Evolutionary conservation across 1,140 invertebrate genomes (phyloP), one percentile per base, ranked within the genome.

Genomic region (Micrasema minimum): DNA sequence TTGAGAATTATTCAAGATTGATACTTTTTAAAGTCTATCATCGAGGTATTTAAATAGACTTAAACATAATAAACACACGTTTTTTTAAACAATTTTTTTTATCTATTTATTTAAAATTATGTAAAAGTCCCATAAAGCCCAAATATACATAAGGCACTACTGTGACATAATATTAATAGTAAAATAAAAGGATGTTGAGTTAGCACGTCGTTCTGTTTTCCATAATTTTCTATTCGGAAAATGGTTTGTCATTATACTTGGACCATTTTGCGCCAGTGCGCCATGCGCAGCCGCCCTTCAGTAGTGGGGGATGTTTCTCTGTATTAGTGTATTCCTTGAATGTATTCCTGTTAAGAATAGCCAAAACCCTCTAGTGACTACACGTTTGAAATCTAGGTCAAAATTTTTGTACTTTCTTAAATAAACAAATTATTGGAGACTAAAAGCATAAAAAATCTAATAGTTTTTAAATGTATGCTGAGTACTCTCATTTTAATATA

Each of bases 221-320:
- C n/a, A 38, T 38, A 41, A 2, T 41, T 1, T 5, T 43, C 3
- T 43, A n/a, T n/a, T 12, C 41, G 41, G 41, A 43, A 41, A 43
- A 7, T 43, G 20, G 16, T 51, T 55, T 55, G 16, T 22, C 26
- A 55, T 3, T 55, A 12, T 55, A 55, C 16, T 26, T 55, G 68
- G 68, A 37, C 59, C 20, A 11, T 18, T 70, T 70, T 70, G 46
- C 68, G 68, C 46, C 46, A 70, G 55, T 70, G 68, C 57, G 68
- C 23, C 68, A 70, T 70, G 53, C 68, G 68, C 68, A 70, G 68
- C 43, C 68, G 68, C 68, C 20, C 16, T 64, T 14, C 16, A 35
- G 10, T 41, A 18, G 38, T 20, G 14, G 35, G 43, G 35, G 35
- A 37, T 12, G 41, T 2, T 43, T 11, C 12, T 43, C 16, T 11